A percentile compares a stretch with the other conserved stretches of the same genome.
These are phyloP conservation scores for Andrena bucephala DNA, from an alignment of 2,888 invertebrate species.

Conservation along the genomic window DNA sequence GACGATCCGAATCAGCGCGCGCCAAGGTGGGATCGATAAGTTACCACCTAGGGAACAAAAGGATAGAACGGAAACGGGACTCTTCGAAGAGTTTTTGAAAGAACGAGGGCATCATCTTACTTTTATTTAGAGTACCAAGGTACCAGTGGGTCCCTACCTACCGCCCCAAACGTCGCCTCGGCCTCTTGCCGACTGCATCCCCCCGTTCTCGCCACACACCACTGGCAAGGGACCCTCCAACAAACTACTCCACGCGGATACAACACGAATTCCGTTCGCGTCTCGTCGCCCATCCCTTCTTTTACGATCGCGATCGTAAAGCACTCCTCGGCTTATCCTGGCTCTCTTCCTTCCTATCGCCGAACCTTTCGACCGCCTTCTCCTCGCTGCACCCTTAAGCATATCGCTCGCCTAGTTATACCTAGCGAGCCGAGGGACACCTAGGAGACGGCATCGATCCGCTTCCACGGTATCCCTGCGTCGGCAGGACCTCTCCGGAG, in stretches of 20 bases:
- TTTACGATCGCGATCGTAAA: conserved; percentile 17
- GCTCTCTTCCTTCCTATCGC: too few species aligned
- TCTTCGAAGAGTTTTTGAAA: conserved; percentile 79
- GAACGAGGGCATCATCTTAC: conserved; percentile 84
- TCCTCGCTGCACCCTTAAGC: conserved; percentile 15
- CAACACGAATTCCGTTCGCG: background rate
- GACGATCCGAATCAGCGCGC: conserved; percentile 39
- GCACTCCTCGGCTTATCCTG: background rate
- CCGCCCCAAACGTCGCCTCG: conserved; percentile 5
- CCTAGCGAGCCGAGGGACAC: conserved; percentile 34
- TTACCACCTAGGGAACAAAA: conserved; percentile 53
- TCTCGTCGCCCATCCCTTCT: background rate
- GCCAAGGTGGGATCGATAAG: conserved; percentile 36
- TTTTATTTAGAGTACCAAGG: conserved; percentile 79
- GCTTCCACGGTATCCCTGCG: background rate
- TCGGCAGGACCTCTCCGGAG: background rate
- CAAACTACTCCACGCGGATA: conserved; percentile 14
- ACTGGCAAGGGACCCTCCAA: background rate
- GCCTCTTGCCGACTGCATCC: background rate
- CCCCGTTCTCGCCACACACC: background rate
- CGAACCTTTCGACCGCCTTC: conserved; percentile 5
- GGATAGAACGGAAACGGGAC: conserved; percentile 43
- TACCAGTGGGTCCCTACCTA: conserved; percentile 70
- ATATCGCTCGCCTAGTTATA: conserved; percentile 31
- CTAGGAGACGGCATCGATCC: conserved; percentile 34